These are phyloP conservation scores for Sebastes hubbsi DNA, from an alignment of 2,797 vertebrate species.

Conservation along the genomic window DNA sequence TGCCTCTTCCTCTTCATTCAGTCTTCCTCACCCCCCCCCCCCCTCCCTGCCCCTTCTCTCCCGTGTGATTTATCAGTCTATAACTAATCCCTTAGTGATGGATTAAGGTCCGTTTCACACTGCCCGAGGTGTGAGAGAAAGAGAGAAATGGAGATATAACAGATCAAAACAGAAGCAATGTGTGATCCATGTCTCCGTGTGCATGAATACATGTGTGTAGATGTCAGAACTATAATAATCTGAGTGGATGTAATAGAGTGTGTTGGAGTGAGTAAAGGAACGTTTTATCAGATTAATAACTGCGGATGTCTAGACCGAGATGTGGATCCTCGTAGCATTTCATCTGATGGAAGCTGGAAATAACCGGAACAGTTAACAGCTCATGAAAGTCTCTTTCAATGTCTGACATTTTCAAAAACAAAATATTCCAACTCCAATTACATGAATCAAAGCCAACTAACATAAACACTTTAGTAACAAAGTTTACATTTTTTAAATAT, in stretches of 20 bases:
- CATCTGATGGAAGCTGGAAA: neutral
- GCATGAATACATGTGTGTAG: neutral
- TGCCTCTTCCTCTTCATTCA: neutral
- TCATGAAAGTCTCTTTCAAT: conserved; percentile 9
- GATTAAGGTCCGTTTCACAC: conserved; percentile 38
- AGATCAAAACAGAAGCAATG: neutral
- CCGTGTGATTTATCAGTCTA: conserved; percentile 25
- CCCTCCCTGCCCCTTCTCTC: neutral
- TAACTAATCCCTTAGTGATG: conserved; percentile 53
- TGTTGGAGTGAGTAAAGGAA: neutral
- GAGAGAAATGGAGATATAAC: neutral
- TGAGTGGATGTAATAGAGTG: neutral
- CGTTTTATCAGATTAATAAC: neutral
- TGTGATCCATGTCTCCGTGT: neutral
- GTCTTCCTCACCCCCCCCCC: too few species aligned
- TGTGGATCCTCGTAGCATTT: neutral
- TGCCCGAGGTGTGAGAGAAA: conserved; percentile 4
- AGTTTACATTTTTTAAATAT: too few species aligned
- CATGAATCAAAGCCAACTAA: neutral
- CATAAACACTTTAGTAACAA: neutral
- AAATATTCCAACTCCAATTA: neutral
- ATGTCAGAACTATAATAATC: neutral
- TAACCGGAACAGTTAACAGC: neutral
- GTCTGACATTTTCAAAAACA: neutral
- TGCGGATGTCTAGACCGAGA: neutral